phyloP scores from a whole-genome alignment of 2,113 vertebrate genomes.

The Mesembrinibis cayennensis region DNA sequence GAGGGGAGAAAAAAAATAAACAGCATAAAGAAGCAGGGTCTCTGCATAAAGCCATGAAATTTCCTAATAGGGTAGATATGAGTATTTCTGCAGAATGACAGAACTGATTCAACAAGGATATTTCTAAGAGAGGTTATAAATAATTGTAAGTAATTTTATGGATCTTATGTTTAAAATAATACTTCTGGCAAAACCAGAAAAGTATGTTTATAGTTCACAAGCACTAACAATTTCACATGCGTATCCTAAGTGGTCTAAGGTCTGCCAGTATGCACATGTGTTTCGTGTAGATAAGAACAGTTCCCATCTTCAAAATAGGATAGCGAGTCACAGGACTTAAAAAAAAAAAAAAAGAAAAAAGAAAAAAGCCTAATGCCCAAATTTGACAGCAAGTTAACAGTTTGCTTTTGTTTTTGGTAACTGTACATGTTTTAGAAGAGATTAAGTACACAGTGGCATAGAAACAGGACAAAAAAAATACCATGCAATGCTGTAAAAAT shows the following conservation, averaged over 20 bases:
- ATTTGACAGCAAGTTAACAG: neutral
- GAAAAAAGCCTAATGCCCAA: neutral
- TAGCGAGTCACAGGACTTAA: neutral
- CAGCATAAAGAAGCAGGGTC: neutral
- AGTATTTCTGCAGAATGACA: neutral
- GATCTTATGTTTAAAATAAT: neutral
- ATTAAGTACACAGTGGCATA: neutral
- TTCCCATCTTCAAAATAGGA: neutral
- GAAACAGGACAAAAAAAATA: neutral
- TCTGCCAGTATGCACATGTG: neutral
- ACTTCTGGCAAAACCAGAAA: neutral
- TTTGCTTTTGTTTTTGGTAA: neutral
- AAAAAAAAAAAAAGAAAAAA: neutral
- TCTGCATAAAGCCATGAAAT: neutral
- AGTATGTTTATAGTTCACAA: neutral
- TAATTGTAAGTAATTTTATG: neutral
- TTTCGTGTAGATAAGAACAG: constrained; percentile 43
- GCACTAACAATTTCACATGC: neutral
- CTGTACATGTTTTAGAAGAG: neutral
- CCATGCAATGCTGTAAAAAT: neutral
- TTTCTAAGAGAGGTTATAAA: neutral
- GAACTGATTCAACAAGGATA: neutral
- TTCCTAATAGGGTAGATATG: neutral
- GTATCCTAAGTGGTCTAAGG: neutral
- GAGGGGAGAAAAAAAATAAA: neutral